These are phyloP conservation scores for Eupithecia abbreviata DNA, from an alignment of 2,888 invertebrate species.

Conservation along the genomic window DNA sequence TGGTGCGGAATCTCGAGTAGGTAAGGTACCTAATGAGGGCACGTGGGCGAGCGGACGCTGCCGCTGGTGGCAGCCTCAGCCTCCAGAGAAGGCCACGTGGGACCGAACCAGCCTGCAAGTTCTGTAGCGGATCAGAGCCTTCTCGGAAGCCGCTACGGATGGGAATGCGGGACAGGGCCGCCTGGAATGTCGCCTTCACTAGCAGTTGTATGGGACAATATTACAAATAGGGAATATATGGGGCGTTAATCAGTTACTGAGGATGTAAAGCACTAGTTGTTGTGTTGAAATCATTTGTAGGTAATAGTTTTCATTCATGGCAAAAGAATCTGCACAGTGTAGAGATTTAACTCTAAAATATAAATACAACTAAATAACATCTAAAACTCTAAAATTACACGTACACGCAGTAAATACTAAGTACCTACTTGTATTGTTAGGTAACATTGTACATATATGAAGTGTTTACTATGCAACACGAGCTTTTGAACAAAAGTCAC, in stretches of 20 bases:
- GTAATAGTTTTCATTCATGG: not conserved
- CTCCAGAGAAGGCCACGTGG: constrained; percentile 56
- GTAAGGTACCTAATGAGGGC: constrained; percentile 57
- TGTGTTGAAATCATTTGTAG: constrained; percentile 9
- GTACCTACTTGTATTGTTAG: too few relatives aligned
- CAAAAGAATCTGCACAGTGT: not conserved
- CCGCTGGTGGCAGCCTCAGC: constrained; percentile 48
- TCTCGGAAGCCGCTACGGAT: constrained; percentile 72
- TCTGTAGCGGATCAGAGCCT: constrained; percentile 67
- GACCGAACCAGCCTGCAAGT: constrained; percentile 44
- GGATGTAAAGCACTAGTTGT: constrained; percentile 20
- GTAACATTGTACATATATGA: not conserved
- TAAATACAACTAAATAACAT: not conserved
- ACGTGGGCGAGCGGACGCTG: constrained; percentile 67
- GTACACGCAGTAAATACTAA: not conserved
- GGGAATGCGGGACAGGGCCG: constrained; percentile 72
- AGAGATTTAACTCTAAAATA: not conserved
- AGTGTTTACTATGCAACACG: constrained; percentile 1
- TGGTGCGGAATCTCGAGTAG: constrained; percentile 69
- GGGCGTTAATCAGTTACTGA: constrained; percentile 34
- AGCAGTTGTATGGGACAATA: constrained; percentile 41
- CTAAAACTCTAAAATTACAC: not conserved
- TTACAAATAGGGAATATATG: constrained; percentile 41
- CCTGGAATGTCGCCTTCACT: constrained; percentile 56
- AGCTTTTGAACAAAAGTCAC: constrained; percentile 16